Percentiles rank a stretch among this genome's conserved stretches.
Conservation (phyloP, 2,113 vertebrate genomes). For the Nestor notabilis region DNA sequence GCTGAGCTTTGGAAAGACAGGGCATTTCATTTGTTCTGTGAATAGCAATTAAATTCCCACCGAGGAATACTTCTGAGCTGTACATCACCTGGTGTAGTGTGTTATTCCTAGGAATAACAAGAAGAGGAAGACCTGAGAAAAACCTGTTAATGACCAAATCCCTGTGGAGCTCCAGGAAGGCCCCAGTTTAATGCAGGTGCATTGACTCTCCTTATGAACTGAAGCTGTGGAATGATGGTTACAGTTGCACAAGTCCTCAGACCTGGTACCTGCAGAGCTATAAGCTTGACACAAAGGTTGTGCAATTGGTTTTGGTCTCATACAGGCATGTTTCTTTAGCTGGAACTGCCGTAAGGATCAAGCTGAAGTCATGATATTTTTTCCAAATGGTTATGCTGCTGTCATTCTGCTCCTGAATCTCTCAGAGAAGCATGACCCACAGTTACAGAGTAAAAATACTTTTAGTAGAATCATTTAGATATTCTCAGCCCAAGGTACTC, state of each 20-base stretch:
- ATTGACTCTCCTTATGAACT: background rate
- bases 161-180: background rate
- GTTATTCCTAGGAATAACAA: background rate
- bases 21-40: background rate
- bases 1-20: background rate
- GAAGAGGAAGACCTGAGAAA: background rate
- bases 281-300: background rate
- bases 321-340: background rate
- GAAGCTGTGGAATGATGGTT: background rate
- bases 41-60: background rate
- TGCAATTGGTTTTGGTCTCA: background rate
- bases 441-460: background rate
- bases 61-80: background rate
- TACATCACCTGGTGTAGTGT: background rate
- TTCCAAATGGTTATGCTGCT: background rate
- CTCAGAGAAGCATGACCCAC: background rate
- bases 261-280: background rate
- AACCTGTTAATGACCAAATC: background rate
- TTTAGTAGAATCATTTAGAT: background rate
- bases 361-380: background rate
- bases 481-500: background rate
- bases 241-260: background rate
- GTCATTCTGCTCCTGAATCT: background rate
- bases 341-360: background rate
- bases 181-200: background rate